Conservation (phyloP, 1,140 invertebrate genomes). For the Chlorops oryzae region DNA sequence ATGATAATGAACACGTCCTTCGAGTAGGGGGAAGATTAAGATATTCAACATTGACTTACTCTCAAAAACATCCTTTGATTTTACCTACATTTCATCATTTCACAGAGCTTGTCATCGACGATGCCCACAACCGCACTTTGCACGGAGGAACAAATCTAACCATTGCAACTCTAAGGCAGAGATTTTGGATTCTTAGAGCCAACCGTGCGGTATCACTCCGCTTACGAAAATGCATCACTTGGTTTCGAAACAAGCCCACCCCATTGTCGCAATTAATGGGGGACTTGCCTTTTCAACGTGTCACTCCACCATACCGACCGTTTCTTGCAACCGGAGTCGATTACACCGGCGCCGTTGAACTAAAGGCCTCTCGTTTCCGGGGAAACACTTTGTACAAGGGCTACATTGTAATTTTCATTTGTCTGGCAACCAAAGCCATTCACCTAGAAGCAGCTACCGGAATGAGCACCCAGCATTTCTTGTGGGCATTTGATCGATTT, state of each 20-base stretch:
- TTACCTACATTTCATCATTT: neutral
- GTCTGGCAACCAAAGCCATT: constrained; percentile 9
- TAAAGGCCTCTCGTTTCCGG: neutral
- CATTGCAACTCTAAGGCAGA: neutral
- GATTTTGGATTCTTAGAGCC: neutral
- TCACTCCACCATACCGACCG: too few species aligned
- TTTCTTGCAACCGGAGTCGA: too few species aligned
- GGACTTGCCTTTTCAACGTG: too few species aligned
- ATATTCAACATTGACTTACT: neutral
- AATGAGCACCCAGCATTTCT: neutral
- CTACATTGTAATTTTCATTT: constrained; percentile 7
- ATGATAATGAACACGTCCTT: neutral
- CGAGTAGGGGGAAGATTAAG: neutral
- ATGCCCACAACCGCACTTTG: neutral
- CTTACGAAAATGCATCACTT: neutral
- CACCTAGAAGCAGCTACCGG: constrained; percentile 5
- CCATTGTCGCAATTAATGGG: constrained; percentile 3
- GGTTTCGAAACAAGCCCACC: neutral
- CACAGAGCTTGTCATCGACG: too few species aligned
- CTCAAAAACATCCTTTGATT: neutral
- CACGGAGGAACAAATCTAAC: constrained; percentile 2
- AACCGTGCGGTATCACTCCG: neutral
- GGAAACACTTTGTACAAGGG: constrained; percentile 1
- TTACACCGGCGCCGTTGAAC: too few species aligned
- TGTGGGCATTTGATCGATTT: constrained; percentile 35